Conservation (phyloP, 2,888 invertebrate genomes). For the Hydrotaea cyrtoneurina region DNA sequence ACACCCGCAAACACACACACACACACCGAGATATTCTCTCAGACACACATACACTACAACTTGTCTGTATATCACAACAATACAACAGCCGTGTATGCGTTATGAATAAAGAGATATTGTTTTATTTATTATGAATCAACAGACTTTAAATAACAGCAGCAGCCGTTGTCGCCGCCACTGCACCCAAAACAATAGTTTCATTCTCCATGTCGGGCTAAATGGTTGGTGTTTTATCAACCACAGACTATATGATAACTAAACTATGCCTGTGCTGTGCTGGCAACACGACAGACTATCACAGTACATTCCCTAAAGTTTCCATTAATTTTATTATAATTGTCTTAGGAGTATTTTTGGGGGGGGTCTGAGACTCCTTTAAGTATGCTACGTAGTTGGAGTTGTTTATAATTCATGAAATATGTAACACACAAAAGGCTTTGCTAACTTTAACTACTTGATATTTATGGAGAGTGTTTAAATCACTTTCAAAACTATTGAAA, state of each 20-base stretch:
- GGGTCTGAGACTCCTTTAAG: neutral
- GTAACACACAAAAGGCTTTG: neutral
- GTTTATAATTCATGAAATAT: neutral
- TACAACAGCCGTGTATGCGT: neutral
- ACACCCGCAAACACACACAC: neutral
- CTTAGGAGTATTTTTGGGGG: neutral
- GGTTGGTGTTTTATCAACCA: constrained; percentile 10
- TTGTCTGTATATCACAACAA: neutral
- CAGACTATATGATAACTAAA: constrained; percentile 14
- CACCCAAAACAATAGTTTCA: neutral
- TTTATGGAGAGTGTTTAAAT: too few relatives aligned
- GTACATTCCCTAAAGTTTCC: neutral
- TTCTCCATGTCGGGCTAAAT: neutral
- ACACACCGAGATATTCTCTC: too few relatives aligned
- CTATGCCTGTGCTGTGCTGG: neutral
- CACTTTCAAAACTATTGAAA: too few relatives aligned
- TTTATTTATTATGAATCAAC: constrained; percentile 65
- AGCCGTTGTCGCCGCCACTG: neutral
- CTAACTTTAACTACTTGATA: too few relatives aligned
- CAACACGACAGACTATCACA: neutral
- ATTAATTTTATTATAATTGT: constrained; percentile 22
- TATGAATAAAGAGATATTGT: constrained; percentile 53
- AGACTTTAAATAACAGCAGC: constrained; percentile 61
- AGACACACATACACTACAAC: neutral
- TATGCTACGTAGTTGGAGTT: neutral